Base-by-base conservation (phyloP, 2,113 vertebrate species). In the Pluvianellus socialis region DNA sequence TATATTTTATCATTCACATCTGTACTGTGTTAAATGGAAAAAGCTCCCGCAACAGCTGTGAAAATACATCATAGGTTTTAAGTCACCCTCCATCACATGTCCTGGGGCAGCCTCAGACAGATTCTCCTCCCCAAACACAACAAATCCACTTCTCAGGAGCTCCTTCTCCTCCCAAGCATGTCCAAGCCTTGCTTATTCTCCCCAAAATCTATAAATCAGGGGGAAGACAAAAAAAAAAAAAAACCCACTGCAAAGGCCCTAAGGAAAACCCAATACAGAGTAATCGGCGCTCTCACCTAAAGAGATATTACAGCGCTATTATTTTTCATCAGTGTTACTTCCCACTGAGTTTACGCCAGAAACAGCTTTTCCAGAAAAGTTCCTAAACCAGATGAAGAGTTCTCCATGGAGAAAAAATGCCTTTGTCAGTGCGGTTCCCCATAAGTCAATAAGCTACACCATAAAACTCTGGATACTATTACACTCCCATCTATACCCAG, bases 1-100 rank as follows among this genome's bases (percentile, higher is more conserved):
- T 90, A 42, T 91, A 93, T 85, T 90, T 95, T 73, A 88, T 95
- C 94, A 80, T 83, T 93, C 81, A 95, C 85, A 96, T 97, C 95
- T 96, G 95, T 30, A 67, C 87, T 86, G 75, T 44, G 52, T 88
- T 88, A 91, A 90, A 96, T 21, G 40, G 88, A 90, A 89, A 95
- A 85, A 50, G 77, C 63, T 95, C 91, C 74, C 77, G 30, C 50
- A 89, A 55, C 92, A 95, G 92, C 95, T 93, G 90, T 88, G 81
- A 97, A 95, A 96, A 97, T 76, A 94, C n/a, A 90, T 56, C 81
- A 55, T 55, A 2, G 3, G 67, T 75, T 95, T 91, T 79, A 66
- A 95, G 75, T 35, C 8, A 2, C 58, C 26, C 66, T 91, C 35
- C 56, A 68, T 82, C 53, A 35, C 18, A 58, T 12, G 11, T 79